Percentiles rank a stretch among this genome's conserved stretches.
Evolutionary conservation across 1,140 invertebrate genomes (phyloP).

Genomic region (Dinothrombium tinctorium): DNA sequence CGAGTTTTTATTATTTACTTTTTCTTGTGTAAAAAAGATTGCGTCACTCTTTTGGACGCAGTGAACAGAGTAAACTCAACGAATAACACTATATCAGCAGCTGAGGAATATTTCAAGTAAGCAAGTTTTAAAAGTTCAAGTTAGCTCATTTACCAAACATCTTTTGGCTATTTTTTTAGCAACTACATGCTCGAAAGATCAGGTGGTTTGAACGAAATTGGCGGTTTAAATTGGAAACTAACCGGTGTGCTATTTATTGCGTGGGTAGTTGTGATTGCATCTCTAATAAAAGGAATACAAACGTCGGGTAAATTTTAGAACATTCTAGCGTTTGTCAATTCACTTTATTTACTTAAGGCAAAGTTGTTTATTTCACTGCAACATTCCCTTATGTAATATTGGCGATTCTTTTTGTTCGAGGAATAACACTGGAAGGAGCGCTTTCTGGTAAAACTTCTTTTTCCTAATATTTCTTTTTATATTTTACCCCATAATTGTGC

Average conservation of each 20-base stretch:
- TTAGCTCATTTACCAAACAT: too few relatives aligned
- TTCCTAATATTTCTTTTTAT: slow-evolving; percentile 20
- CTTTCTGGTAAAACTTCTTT: slow-evolving; percentile 48
- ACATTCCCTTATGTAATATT: slow-evolving; percentile 41
- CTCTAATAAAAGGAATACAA: slow-evolving; percentile 34
- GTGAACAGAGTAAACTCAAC: too few relatives aligned
- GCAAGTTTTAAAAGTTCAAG: too few relatives aligned
- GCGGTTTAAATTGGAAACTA: slow-evolving; percentile 30
- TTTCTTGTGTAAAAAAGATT: background rate
- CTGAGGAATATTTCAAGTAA: slow-evolving; percentile 21
- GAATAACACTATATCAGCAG: too few relatives aligned
- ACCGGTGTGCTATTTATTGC: slow-evolving; percentile 28
- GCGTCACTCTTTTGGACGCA: slow-evolving; percentile 11
- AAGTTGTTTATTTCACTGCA: slow-evolving; percentile 23
- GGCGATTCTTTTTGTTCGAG: slow-evolving; percentile 41
- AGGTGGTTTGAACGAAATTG: slow-evolving; percentile 27
- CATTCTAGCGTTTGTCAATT: background rate
- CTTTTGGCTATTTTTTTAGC: background rate
- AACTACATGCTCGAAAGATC: too few relatives aligned
- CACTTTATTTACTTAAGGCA: slow-evolving; percentile 9
- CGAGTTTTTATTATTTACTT: slow-evolving; percentile 1
- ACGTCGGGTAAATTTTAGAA: slow-evolving; percentile 18
- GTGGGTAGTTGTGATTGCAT: slow-evolving; percentile 32
- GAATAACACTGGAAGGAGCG: slow-evolving; percentile 46
- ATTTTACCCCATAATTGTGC: slow-evolving; percentile 21